Percentiles rank a stretch among this genome's conserved stretches.
These are phyloP conservation scores for Naja naja DNA, from an alignment of 2,113 vertebrate species.

Conservation along the genomic window DNA sequence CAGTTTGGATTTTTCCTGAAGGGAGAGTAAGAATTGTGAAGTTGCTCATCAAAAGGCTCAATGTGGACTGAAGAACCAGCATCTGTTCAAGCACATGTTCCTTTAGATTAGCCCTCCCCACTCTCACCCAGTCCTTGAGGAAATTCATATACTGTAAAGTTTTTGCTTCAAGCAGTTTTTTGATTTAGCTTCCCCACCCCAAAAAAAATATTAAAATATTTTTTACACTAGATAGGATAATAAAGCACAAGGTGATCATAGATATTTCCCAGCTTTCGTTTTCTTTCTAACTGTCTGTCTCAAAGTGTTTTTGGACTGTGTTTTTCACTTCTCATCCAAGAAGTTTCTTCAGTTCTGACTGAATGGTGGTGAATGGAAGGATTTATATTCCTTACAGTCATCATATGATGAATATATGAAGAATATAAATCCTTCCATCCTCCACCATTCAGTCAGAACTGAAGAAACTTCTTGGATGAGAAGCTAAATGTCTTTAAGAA, in stretches of 20 bases:
- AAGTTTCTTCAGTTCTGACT: not conserved
- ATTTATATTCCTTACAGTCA: not conserved
- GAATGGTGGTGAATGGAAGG: not conserved
- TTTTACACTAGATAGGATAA: not conserved
- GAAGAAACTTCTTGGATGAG: not conserved
- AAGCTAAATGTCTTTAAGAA: not conserved
- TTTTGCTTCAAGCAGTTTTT: not conserved
- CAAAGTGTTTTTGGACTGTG: not conserved
- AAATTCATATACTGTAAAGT: not conserved
- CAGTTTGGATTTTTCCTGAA: not conserved
- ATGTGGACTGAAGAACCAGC: not conserved
- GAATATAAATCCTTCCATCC: not conserved
- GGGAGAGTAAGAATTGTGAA: not conserved
- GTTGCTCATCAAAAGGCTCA: not conserved
- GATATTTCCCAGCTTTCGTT: not conserved
- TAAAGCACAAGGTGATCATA: not conserved
- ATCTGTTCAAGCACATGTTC: not conserved
- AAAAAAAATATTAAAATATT: not conserved
- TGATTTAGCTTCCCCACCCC: not conserved
- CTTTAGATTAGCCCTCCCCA: not conserved
- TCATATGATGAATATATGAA: not conserved
- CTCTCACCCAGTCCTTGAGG: not conserved
- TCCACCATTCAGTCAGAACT: not conserved
- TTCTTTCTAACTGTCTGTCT: not conserved
- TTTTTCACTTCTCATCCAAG: not conserved